Conservation (phyloP, 2,888 invertebrate genomes). For the Sphaerophoria rueppellii region DNA sequence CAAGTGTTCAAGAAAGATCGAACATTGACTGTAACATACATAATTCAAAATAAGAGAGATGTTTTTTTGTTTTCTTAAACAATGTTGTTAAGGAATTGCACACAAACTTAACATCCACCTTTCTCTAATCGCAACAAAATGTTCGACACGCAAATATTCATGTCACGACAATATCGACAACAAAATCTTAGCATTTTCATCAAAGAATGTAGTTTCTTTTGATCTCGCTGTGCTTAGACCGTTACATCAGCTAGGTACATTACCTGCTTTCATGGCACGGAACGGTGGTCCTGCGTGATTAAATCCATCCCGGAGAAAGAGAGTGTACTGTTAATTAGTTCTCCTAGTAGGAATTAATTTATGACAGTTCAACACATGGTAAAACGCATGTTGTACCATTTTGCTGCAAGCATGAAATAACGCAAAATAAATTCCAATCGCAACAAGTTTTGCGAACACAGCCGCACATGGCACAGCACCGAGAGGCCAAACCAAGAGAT, state of each 20-base stretch:
- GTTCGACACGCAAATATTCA: conserved; percentile 63
- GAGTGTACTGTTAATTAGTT: conserved; percentile 68
- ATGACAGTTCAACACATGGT: conserved; percentile 71
- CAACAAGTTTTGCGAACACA: conserved; percentile 68
- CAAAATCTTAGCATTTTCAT: conserved; percentile 7
- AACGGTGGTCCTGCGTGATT: conserved; percentile 42
- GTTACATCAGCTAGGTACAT: not conserved
- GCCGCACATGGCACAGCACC: conserved; percentile 47
- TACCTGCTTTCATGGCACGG: conserved; percentile 19
- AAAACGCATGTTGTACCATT: conserved; percentile 61
- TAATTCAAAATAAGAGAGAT: not conserved
- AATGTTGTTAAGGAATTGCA: not conserved
- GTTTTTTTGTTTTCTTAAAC: not conserved
- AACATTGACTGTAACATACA: too few relatives aligned
- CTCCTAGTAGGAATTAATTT: conserved; percentile 66
- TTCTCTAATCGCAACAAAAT: conserved; percentile 39
- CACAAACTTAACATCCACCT: not conserved
- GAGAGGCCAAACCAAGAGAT: conserved; percentile 27
- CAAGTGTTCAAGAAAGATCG: too few relatives aligned
- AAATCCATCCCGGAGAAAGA: conserved; percentile 52
- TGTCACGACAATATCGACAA: conserved; percentile 67
- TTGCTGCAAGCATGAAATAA: conserved; percentile 50
- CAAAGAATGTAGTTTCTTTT: conserved; percentile 47
- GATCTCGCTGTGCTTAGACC: conserved; percentile 1
- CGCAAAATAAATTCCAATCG: conserved; percentile 66